Percentiles rank a stretch among this genome's conserved stretches.
Evolutionary conservation across 2,113 vertebrate genomes (phyloP).

Genomic region (Ancistrus triradiatus): DNA sequence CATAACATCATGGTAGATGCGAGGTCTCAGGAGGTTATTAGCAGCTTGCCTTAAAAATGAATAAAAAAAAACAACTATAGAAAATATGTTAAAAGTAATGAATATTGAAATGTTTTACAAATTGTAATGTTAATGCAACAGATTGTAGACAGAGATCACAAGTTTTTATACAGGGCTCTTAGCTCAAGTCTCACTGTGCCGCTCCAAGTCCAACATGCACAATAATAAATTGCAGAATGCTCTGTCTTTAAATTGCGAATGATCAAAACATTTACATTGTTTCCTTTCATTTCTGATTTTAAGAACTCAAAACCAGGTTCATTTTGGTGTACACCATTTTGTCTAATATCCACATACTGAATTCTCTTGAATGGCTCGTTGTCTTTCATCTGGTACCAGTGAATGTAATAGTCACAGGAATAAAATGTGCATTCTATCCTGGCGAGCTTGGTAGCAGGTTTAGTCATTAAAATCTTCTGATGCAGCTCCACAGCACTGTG

Average conservation of each 20-base stretch:
- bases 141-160: too few species aligned
- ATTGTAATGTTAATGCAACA: too few species aligned
- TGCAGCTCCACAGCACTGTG: background rate
- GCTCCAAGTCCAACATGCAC: background rate
- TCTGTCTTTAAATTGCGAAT: background rate
- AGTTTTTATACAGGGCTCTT: background rate
- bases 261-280: background rate
- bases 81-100: too few species aligned
- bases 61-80: too few species aligned
- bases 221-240: conserved; percentile 10
- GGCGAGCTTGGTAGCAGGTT: background rate
- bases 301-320: conserved; percentile 5
- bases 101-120: too few species aligned
- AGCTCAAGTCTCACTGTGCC: conserved; percentile 19
- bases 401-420: background rate
- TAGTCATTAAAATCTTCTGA: conserved; percentile 19
- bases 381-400: conserved; percentile 23
- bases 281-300: background rate
- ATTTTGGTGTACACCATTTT: background rate
- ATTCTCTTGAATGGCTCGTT: conserved; percentile 3
- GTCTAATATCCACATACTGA: background rate
- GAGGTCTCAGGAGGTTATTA: too few species aligned
- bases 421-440: background rate
- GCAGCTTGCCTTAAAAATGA: too few species aligned
- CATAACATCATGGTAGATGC: too few species aligned